Percentiles rank a stretch among this genome's conserved stretches.
phyloP scores from a whole-genome alignment of 2,797 vertebrate genomes.

The Saxicola maurus region DNA sequence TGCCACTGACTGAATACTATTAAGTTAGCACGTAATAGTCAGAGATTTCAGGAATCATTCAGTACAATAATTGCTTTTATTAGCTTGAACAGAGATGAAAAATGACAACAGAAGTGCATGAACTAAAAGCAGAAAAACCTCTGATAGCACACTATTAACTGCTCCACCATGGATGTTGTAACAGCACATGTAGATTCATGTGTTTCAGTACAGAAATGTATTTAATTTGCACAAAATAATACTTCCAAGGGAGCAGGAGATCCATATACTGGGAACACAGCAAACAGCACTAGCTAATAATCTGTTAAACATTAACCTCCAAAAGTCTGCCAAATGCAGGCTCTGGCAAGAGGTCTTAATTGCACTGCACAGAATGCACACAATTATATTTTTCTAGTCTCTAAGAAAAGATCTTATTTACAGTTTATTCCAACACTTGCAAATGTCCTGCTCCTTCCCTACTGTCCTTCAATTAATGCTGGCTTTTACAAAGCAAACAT shows the following conservation, averaged over 20 bases:
- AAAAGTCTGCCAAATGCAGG: background rate
- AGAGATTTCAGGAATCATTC: background rate
- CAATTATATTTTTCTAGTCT: background rate
- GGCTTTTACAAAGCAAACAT: background rate
- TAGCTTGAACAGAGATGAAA: background rate
- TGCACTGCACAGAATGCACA: background rate
- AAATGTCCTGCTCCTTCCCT: background rate
- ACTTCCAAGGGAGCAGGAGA: background rate
- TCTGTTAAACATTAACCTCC: conserved; percentile 19
- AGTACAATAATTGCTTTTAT: background rate
- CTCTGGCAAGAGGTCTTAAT: background rate
- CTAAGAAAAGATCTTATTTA: background rate
- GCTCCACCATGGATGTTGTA: background rate
- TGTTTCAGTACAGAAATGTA: background rate
- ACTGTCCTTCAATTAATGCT: background rate
- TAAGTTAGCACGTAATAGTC: background rate
- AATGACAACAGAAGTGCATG: background rate
- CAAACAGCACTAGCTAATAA: background rate
- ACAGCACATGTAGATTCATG: background rate
- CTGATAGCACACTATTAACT: background rate
- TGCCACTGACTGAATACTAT: background rate
- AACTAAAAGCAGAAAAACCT: background rate
- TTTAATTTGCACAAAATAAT: background rate
- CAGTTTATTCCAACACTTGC: background rate
- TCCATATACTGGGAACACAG: background rate